These are phyloP conservation scores for Parnassius mnemosyne DNA, from an alignment of 2,888 invertebrate genomes.

Conservation along the genomic window DNA sequence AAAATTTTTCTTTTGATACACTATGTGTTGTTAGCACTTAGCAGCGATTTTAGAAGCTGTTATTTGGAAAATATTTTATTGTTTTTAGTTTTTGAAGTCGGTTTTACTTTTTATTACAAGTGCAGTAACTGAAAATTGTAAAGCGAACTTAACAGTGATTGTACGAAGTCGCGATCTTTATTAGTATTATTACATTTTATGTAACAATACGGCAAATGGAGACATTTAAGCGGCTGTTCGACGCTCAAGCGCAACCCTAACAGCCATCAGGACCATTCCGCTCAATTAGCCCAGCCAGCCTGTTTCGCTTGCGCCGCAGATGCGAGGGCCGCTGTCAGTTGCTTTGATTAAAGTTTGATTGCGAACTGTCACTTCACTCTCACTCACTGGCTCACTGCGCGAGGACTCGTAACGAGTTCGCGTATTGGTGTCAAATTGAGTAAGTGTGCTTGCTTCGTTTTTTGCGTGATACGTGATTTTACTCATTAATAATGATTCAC, in stretches of 20 bases:
- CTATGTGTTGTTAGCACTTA: too few relatives aligned
- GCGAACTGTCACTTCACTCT: constrained; percentile 54
- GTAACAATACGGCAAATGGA: constrained; percentile 8
- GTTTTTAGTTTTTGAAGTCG: too few relatives aligned
- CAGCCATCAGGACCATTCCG: constrained; percentile 55
- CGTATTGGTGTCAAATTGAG: constrained; percentile 49
- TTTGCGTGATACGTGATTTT: constrained; percentile 18
- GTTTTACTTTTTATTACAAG: too few relatives aligned
- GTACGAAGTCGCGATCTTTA: too few relatives aligned
- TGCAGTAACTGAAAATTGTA: too few relatives aligned
- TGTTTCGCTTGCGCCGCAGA: constrained; percentile 58
- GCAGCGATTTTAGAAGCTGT: too few relatives aligned
- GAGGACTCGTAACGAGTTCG: constrained; percentile 40
- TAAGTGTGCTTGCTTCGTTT: constrained; percentile 31
- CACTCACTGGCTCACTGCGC: constrained; percentile 40
- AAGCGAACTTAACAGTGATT: too few relatives aligned
- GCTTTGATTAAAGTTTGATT: constrained; percentile 78
- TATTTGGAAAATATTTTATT: too few relatives aligned
- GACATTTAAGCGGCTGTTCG: constrained; percentile 4
- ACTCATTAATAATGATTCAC: too few relatives aligned
- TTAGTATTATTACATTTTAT: background rate
- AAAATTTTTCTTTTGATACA: too few relatives aligned
- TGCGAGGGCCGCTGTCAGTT: constrained; percentile 54
- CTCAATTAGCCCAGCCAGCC: constrained; percentile 67
- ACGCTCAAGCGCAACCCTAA: constrained; percentile 25